phyloP scores from a whole-genome alignment of 2,888 invertebrate species.

The Epistrophella euchroma region DNA sequence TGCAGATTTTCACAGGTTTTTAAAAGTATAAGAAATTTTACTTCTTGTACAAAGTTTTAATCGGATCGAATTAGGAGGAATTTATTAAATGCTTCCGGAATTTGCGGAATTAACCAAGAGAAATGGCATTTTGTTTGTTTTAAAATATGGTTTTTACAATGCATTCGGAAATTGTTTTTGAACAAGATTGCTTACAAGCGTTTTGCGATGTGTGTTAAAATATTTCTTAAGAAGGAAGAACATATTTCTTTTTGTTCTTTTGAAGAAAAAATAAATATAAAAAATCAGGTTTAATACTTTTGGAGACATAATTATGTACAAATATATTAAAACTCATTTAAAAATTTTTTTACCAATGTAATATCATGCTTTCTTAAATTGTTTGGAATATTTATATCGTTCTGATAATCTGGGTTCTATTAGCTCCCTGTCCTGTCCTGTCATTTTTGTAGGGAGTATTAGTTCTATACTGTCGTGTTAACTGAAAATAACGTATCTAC shows the following conservation, averaged over 20 bases:
- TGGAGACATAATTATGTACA: too few species aligned
- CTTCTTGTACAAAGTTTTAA: conserved; percentile 28
- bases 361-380: too few species aligned
- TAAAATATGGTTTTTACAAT: not conserved
- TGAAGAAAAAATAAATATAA: not conserved
- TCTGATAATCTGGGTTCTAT: too few species aligned
- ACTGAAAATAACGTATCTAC: too few species aligned
- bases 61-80: conserved; percentile 64
- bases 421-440: too few species aligned
- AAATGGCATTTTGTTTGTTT: not conserved
- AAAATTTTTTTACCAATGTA: too few species aligned
- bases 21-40: conserved; percentile 13
- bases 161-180: not conserved
- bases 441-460: too few species aligned
- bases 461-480: too few species aligned
- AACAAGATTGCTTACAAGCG: not conserved
- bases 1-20: conserved; percentile 50
- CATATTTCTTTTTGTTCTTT: not conserved
- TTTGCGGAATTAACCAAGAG: not conserved
- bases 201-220: not conserved
- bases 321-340: too few species aligned
- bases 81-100: conserved; percentile 68
- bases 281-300: too few species aligned
- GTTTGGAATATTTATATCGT: too few species aligned
- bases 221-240: conserved; percentile 11